Percentiles rank a stretch among this genome's conserved stretches.
phyloP scores from a whole-genome alignment of 2,797 vertebrate species.

The Siniperca scherzeri region DNA sequence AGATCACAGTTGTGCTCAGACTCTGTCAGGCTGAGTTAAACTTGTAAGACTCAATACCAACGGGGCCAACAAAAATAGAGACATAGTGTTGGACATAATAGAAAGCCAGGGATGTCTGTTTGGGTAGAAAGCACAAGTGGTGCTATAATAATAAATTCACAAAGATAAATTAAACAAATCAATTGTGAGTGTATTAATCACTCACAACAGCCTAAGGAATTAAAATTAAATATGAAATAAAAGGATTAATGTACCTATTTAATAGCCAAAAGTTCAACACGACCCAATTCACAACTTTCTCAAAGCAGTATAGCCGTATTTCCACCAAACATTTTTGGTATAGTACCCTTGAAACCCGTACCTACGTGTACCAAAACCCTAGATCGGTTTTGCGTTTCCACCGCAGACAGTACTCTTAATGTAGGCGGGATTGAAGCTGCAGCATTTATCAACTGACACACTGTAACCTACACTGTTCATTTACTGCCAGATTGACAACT shows the following conservation, averaged over 20 bases:
- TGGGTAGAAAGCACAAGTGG: background rate
- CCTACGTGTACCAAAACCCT: too few species aligned
- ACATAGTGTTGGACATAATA: background rate
- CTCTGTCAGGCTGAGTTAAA: constrained; percentile 48
- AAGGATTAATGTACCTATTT: background rate
- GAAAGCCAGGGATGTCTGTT: background rate
- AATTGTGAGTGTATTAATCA: background rate
- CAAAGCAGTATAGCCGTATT: background rate
- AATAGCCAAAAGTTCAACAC: background rate
- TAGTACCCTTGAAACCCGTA: too few species aligned
- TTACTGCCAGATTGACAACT: too few species aligned
- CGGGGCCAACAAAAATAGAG: constrained; percentile 36
- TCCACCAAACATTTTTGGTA: too few species aligned
- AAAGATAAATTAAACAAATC: constrained; percentile 10
- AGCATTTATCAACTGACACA: too few species aligned
- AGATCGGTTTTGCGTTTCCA: too few species aligned
- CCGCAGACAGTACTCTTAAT: too few species aligned
- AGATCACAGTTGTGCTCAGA: constrained; percentile 52
- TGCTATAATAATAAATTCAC: constrained; percentile 13
- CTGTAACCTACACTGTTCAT: too few species aligned
- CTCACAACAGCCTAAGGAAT: background rate
- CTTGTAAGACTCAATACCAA: constrained; percentile 48
- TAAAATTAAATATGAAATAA: constrained; percentile 8
- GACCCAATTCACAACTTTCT: background rate
- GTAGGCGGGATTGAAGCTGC: too few species aligned